A percentile compares a stretch with the other conserved stretches of the same genome.
phyloP scores from a whole-genome alignment of 2,797 vertebrate species.

The Spheniscus humboldti region DNA sequence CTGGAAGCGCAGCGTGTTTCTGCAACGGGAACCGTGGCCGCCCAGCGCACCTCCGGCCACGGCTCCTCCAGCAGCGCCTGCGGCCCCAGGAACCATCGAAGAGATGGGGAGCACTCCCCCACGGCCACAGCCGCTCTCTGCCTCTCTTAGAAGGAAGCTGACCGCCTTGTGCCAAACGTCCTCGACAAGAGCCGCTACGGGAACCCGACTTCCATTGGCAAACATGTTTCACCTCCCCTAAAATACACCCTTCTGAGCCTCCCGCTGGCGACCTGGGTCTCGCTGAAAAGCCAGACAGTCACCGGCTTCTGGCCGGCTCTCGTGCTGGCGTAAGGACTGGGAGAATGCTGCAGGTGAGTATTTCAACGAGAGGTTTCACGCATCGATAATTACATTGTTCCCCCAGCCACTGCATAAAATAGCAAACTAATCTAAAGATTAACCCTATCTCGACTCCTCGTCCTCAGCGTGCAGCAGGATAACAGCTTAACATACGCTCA shows the following conservation, averaged over 20 bases:
- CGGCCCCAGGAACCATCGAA: fast-evolving
- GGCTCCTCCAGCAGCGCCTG: background rate
- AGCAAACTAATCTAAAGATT: conserved; percentile 4
- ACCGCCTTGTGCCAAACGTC: background rate
- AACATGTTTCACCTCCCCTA: background rate
- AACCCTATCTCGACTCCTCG: background rate
- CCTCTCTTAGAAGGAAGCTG: background rate
- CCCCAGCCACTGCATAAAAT: background rate
- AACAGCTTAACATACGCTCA: background rate
- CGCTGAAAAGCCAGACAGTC: background rate
- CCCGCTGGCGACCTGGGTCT: fast-evolving
- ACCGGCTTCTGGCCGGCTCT: background rate
- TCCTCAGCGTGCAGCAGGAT: background rate
- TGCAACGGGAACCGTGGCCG: fast-evolving
- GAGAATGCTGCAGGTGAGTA: background rate
- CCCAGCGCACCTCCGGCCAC: background rate
- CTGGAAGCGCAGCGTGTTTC: fast-evolving
- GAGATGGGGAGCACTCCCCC: background rate
- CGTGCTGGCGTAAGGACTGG: background rate
- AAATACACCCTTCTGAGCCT: background rate
- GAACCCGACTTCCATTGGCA: background rate
- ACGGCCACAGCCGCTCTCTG: background rate
- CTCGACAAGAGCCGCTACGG: background rate
- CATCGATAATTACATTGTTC: background rate
- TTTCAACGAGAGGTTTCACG: background rate